These are phyloP conservation scores for Hoplodrina ambigua DNA, from an alignment of 2,888 invertebrate species.

Conservation along the genomic window DNA sequence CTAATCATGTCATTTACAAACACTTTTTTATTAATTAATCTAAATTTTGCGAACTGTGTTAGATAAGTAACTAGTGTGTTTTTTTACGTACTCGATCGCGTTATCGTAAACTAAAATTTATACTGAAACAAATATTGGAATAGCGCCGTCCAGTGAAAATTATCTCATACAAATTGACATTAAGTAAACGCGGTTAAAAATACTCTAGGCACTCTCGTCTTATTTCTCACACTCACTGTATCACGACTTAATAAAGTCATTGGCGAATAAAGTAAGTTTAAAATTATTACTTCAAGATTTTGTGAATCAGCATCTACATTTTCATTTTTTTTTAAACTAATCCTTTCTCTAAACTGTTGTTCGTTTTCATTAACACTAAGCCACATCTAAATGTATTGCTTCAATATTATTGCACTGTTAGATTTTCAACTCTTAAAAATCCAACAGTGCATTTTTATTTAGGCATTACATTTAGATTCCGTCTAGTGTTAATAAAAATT, in stretches of 20 bases:
- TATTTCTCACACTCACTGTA: background rate
- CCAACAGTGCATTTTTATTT: background rate
- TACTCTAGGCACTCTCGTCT: background rate
- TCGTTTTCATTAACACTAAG: too few relatives aligned
- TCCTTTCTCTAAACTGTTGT: background rate
- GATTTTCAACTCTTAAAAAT: background rate
- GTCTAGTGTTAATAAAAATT: background rate
- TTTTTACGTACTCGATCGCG: too few relatives aligned
- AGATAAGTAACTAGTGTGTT: too few relatives aligned
- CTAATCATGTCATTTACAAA: background rate
- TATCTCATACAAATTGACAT: too few relatives aligned
- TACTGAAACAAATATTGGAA: too few relatives aligned
- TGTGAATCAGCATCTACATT: constrained; percentile 24
- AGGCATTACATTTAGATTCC: background rate
- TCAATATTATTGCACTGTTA: background rate
- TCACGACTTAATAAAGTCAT: constrained; percentile 15
- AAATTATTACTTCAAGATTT: background rate
- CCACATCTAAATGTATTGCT: background rate
- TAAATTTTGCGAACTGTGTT: background rate
- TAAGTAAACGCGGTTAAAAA: too few relatives aligned
- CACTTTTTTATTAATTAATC: background rate
- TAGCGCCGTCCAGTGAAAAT: too few relatives aligned
- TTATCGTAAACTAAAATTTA: too few relatives aligned
- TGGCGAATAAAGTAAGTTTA: constrained; percentile 15
- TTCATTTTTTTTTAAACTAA: background rate